A percentile compares a stretch with the other conserved stretches of the same genome.
Evolutionary conservation across 1,140 invertebrate species (phyloP).

Genomic region (Bombus sibiricus): DNA sequence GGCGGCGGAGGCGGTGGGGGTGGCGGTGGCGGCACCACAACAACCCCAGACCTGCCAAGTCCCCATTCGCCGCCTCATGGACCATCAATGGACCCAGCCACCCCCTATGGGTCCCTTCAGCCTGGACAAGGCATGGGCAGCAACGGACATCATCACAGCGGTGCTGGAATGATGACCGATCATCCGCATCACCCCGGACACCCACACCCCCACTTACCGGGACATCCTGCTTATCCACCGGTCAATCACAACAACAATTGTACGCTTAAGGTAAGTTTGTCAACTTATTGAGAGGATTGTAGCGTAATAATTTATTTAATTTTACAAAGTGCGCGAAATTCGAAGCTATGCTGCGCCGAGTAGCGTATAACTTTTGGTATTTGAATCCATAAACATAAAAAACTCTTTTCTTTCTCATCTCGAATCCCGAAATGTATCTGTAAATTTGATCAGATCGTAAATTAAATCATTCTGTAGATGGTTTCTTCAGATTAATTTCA

Average conservation of each 20-base stretch:
- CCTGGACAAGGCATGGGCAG: constrained; percentile 76
- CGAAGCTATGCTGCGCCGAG: background rate
- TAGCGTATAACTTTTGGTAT: too few species aligned
- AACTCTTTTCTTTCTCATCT: too few species aligned
- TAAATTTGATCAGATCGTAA: background rate
- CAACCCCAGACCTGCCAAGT: constrained; percentile 78
- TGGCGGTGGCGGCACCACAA: constrained; percentile 73
- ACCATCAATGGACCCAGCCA: constrained; percentile 61
- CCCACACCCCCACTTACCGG: constrained; percentile 79
- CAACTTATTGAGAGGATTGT: too few species aligned
- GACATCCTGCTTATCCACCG: constrained; percentile 78
- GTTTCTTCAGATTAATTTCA: background rate
- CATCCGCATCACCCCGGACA: constrained; percentile 79
- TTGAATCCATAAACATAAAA: too few species aligned
- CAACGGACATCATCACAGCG: constrained; percentile 79
- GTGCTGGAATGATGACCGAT: constrained; percentile 76
- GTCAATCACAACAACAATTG: constrained; percentile 83
- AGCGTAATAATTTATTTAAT: background rate
- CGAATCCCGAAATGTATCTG: background rate
- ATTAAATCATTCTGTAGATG: background rate
- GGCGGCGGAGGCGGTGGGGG: constrained; percentile 73
- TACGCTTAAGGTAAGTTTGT: constrained; percentile 78
- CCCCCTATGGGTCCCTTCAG: constrained; percentile 75
- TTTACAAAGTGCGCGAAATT: background rate
- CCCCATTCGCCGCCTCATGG: constrained; percentile 75